Base-by-base conservation (phyloP, 23 tunicate genomes). In the Phallusia fumigata region DNA sequence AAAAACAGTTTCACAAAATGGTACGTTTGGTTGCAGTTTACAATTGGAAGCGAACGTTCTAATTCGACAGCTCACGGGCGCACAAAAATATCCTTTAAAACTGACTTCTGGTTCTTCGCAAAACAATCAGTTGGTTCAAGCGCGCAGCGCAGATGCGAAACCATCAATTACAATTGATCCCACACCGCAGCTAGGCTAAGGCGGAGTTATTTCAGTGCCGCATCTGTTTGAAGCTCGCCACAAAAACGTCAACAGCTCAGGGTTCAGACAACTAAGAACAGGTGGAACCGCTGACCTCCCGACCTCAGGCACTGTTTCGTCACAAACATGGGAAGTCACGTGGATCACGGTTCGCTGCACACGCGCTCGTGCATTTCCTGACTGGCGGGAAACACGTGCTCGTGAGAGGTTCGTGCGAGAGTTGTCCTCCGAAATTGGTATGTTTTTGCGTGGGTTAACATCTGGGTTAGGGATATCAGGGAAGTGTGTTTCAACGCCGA, bases 261-360 rank as follows among this genome's bases (percentile, higher is more conserved):
- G 69, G 28, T 1, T 2, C 28, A 24, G 69, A 24, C 28, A 6
- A 58, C 16, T 21, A 16, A 16, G 69, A 58, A 58, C 69, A 58
- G 69, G 28, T 58, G 69, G 69, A 5, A 40, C 69, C 69, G 28
- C 69, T 24, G 69, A 22, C 26, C 69, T 16, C 69, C 15, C 13
- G 69, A 58, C 11, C 69, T 24, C 69, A 16, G 5, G 26, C 69
- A 21, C 69, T 77, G 80, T 77, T 77, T 77, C 80, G 80, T 77
- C 80, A 77, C 53, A 77, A 77, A 77, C 80, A 36, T 45, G 47
- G 53, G 52, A 22, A 33, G 33, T 58, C 69, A 24, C 28, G 69
- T 24, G 69, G 28, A 24, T 58, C 80, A 77, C 53, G 80, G 52
- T 34, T 36, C 53, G 53, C 26, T 40, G 80, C 33, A 19, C 53